Evolutionary conservation across 2,888 invertebrate genomes (phyloP).

Genomic region (Dasysyrphus albostriatus): DNA sequence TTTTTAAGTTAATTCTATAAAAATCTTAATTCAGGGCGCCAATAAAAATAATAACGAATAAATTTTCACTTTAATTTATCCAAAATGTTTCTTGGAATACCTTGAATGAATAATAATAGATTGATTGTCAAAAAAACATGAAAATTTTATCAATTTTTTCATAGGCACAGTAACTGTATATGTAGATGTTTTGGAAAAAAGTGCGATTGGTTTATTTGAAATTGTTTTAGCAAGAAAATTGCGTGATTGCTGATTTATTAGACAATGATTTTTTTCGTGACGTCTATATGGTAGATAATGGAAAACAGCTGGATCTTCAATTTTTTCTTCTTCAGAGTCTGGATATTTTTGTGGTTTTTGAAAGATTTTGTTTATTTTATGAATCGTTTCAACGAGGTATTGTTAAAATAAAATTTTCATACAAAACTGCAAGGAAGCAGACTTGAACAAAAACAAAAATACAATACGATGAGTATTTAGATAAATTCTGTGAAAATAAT

Average conservation of each 20-base stretch:
- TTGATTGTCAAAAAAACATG: not conserved
- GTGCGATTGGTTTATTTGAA: not conserved
- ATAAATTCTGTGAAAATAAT: conserved; percentile 9
- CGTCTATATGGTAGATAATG: not conserved
- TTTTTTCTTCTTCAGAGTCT: not conserved
- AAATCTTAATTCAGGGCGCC: not conserved
- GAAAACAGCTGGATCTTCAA: conserved; percentile 13
- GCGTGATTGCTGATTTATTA: conserved; percentile 4
- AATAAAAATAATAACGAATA: not conserved
- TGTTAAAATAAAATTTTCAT: not conserved
- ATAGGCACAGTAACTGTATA: too few species aligned
- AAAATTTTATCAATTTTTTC: not conserved
- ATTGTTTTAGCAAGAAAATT: not conserved
- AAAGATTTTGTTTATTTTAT: conserved; percentile 25
- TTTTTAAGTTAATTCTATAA: not conserved
- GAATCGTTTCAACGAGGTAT: not conserved
- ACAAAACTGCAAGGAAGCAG: not conserved
- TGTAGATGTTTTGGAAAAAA: not conserved
- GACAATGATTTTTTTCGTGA: not conserved
- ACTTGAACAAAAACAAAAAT: not conserved
- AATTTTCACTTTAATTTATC: conserved; percentile 1
- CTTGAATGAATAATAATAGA: not conserved
- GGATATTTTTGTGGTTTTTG: not conserved
- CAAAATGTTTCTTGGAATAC: not conserved
- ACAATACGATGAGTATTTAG: conserved; percentile 2